These are phyloP conservation scores for Pseudochromis fuscus DNA, from an alignment of 2,797 vertebrate species.

Conservation along the genomic window DNA sequence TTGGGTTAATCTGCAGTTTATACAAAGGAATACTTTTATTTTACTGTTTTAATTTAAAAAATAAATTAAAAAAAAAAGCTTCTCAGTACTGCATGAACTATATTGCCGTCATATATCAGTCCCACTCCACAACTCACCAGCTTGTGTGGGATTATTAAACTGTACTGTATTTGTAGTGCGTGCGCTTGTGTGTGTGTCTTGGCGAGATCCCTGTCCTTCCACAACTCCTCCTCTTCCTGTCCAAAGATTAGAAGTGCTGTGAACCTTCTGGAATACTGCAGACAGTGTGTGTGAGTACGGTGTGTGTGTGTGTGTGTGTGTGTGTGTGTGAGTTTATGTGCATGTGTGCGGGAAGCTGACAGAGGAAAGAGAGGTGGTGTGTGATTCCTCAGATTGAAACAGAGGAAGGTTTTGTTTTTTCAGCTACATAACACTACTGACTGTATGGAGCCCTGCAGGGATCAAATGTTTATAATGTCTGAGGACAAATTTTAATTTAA, in stretches of 20 bases:
- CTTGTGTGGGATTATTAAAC: constrained; percentile 34
- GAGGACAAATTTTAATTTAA: neutral
- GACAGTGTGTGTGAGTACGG: constrained; percentile 14
- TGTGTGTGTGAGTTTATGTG: constrained; percentile 19
- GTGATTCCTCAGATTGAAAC: constrained; percentile 50
- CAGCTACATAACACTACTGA: constrained; percentile 28
- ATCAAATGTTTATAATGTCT: constrained; percentile 5
- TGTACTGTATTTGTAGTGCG: constrained; percentile 25
- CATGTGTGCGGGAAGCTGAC: constrained; percentile 1
- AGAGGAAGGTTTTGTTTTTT: constrained; percentile 56
- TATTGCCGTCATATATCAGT: neutral
- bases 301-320: constrained; percentile 9
- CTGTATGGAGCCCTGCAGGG: neutral
- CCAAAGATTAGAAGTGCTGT: constrained; percentile 64
- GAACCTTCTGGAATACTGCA: constrained; percentile 64
- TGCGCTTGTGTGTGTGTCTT: constrained; percentile 53
- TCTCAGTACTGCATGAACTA: neutral
- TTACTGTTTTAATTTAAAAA: neutral
- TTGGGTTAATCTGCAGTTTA: neutral
- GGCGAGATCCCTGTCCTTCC: constrained; percentile 61
- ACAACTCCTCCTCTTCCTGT: constrained; percentile 74
- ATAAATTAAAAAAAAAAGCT: neutral
- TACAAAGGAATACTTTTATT: neutral
- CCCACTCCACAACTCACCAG: neutral
- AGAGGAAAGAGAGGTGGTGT: constrained; percentile 62